Percentiles rank a stretch among this genome's conserved stretches.
Evolutionary conservation across 23 tunicate genomes (phyloP).

Genomic region (Trididemnum clinides): DNA sequence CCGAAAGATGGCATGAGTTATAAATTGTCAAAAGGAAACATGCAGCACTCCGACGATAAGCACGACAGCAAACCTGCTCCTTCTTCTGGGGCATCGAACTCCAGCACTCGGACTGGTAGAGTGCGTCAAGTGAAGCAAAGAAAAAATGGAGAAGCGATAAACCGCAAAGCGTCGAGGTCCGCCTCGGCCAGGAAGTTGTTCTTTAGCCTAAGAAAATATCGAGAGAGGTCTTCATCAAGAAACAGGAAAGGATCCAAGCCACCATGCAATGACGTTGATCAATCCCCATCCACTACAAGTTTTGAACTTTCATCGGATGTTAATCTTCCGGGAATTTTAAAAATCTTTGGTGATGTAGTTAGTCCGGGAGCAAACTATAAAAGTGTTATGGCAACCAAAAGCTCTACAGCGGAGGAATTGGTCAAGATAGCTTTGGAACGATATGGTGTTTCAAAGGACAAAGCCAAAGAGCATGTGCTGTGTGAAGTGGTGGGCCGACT

Average conservation of each 20-base stretch:
- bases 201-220: slow-evolving; percentile 67
- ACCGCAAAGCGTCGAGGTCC: slow-evolving; percentile 34
- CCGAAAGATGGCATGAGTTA: not conserved
- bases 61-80: not conserved
- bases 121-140: slow-evolving; percentile 51
- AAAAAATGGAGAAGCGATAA: not conserved
- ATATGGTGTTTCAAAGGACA: slow-evolving; percentile 55
- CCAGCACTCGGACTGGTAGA: slow-evolving; percentile 41
- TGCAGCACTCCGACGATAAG: not conserved
- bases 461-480: slow-evolving; percentile 48
- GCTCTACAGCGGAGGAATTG: slow-evolving; percentile 80
- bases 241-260: slow-evolving; percentile 34
- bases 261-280: not conserved
- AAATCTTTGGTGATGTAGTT: slow-evolving; percentile 84
- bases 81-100: not conserved
- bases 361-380: slow-evolving; percentile 96
- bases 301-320: slow-evolving; percentile 68
- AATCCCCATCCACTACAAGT: not conserved
- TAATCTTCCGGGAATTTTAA: slow-evolving; percentile 79
- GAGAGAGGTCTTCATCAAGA: slow-evolving; percentile 72
- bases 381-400: slow-evolving; percentile 83
- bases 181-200: slow-evolving; percentile 77
- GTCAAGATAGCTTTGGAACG: slow-evolving; percentile 80
- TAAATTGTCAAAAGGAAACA: not conserved
- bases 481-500: slow-evolving; percentile 88